Evolutionary conservation across 2,113 vertebrate species (phyloP).

Genomic region (Phalacrocorax aristotelis): DNA sequence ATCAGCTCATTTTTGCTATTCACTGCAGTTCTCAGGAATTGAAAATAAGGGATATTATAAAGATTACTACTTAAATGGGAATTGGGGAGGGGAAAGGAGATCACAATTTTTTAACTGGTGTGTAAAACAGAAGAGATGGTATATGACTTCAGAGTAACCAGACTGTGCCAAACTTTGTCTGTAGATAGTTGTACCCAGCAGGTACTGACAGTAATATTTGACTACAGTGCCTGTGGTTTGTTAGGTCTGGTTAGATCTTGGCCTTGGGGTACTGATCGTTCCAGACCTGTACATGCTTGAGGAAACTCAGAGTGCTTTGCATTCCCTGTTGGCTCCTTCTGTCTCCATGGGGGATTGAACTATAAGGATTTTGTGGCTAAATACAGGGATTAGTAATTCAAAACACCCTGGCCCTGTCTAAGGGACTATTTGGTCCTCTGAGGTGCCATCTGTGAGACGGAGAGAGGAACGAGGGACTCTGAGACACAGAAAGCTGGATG

Average conservation of each 20-base stretch:
- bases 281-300: neutral
- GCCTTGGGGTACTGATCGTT: fast-evolving
- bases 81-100: neutral
- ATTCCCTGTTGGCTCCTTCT: neutral
- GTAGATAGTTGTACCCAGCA: neutral
- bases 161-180: neutral
- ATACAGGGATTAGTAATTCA: fast-evolving
- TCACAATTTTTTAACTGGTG: neutral
- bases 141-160: neutral
- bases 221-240: neutral
- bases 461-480: fast-evolving
- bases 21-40: neutral
- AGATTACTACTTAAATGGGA: neutral
- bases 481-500: neutral
- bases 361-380: neutral
- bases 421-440: neutral
- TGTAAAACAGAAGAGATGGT: neutral
- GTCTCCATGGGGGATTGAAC: neutral
- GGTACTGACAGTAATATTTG: neutral
- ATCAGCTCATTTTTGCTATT: neutral
- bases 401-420: neutral
- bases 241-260: neutral
- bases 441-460: neutral
- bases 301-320: neutral
- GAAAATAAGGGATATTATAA: neutral